A percentile compares a stretch with the other conserved stretches of the same genome.
Conservation (phyloP, 1,140 invertebrate genomes). For the Hyposmocoma kahamanoa region DNA sequence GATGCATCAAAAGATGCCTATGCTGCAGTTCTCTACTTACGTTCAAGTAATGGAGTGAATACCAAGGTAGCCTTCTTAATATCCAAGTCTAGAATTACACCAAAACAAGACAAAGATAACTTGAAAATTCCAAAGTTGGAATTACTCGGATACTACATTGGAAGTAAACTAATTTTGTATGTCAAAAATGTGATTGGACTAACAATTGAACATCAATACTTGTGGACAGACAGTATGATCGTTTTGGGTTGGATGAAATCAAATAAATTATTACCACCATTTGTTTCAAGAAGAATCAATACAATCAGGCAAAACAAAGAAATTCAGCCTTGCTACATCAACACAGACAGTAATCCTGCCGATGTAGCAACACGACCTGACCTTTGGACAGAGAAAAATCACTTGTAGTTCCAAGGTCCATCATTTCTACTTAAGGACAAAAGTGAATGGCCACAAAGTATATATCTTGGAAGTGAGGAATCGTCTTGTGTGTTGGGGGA, state of each 20-base stretch:
- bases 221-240: constrained; percentile 2
- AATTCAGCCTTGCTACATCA: neutral
- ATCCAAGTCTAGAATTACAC: neutral
- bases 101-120: neutral
- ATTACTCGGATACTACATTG: neutral
- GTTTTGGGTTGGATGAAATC: neutral
- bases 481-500: too few relatives aligned
- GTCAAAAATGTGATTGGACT: neutral
- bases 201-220: neutral
- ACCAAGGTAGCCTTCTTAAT: too few relatives aligned
- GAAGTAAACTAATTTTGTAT: neutral
- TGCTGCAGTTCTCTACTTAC: constrained; percentile 1
- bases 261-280: constrained; percentile 1
- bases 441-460: neutral
- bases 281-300: neutral
- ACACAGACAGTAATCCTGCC: neutral
- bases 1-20: constrained; percentile 8
- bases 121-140: neutral
- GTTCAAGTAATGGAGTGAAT: neutral
- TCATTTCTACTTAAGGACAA: neutral
- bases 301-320: neutral
- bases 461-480: too few relatives aligned
- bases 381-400: neutral
- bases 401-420: neutral
- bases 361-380: neutral